Percentiles rank a stretch among this genome's conserved stretches.
These are phyloP conservation scores for Augiades crinisus DNA, from an alignment of 2,888 invertebrate genomes.

Conservation along the genomic window DNA sequence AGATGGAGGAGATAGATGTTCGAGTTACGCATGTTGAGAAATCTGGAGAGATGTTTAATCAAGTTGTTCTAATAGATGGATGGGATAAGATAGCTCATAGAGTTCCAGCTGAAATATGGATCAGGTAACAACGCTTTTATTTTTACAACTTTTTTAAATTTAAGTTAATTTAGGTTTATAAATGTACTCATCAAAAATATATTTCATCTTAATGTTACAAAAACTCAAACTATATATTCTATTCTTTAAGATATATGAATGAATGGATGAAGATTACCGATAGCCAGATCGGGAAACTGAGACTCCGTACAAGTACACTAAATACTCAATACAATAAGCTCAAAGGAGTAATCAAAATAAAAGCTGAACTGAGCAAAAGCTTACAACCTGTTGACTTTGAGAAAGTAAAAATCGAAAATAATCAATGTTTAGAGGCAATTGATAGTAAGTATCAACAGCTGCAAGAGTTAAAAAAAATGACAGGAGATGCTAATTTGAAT, in stretches of 20 bases:
- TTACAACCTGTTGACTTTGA: no score
- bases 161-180: no score
- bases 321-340: constrained; percentile 78
- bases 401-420: constrained; percentile 83
- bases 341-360: constrained; percentile 74
- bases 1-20: constrained; percentile 79
- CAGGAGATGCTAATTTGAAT: constrained; percentile 80
- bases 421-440: constrained; percentile 70
- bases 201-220: no score
- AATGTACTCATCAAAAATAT: no score
- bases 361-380: constrained; percentile 80
- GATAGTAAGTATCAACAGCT: constrained; percentile 78
- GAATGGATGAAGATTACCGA: constrained; percentile 82
- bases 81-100: constrained; percentile 82
- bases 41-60: no score
- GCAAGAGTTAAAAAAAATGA: constrained; percentile 80
- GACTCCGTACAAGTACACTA: constrained; percentile 79
- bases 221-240: no score
- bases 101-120: constrained; percentile 83
- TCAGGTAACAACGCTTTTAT: no score
- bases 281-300: constrained; percentile 79
- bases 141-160: no score
- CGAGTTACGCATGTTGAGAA: constrained; percentile 72
- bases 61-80: constrained; percentile 73
- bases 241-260: constrained; percentile 72